Percentiles rank a stretch among this genome's conserved stretches.
These are phyloP conservation scores for Conops quadrifasciatus DNA, from an alignment of 2,888 invertebrate genomes.

Conservation along the genomic window DNA sequence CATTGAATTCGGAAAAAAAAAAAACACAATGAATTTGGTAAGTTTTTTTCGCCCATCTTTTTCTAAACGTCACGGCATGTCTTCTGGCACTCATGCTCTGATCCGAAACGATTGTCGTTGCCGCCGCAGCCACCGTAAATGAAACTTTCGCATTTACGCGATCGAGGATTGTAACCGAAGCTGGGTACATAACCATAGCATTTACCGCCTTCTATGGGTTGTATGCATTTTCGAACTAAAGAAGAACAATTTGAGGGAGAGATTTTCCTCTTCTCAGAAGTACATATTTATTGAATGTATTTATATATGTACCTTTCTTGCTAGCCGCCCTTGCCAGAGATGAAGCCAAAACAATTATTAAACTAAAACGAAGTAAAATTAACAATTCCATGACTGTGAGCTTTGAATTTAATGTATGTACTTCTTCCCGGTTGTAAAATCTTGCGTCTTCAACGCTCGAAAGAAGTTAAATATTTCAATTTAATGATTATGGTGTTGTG, in stretches of 20 bases:
- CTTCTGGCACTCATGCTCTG: conserved; percentile 70
- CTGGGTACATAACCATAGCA: conserved; percentile 70
- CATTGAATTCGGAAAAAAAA: too few relatives aligned
- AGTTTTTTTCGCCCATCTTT: too few relatives aligned
- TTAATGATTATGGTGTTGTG: background rate
- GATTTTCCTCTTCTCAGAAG: background rate
- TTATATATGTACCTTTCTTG: conserved; percentile 17
- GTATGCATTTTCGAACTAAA: conserved; percentile 67
- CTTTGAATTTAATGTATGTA: too few relatives aligned
- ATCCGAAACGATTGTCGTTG: conserved; percentile 79
- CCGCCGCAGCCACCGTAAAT: conserved; percentile 79
- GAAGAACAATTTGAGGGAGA: conserved; percentile 5
- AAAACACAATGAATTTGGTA: too few relatives aligned
- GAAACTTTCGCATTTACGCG: conserved; percentile 73
- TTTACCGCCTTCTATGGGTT: conserved; percentile 73
- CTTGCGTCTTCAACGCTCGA: too few relatives aligned
- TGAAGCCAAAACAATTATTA: background rate
- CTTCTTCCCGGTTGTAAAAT: background rate
- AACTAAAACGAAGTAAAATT: background rate
- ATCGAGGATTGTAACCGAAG: conserved; percentile 53
- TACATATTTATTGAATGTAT: background rate
- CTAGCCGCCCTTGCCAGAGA: conserved; percentile 6
- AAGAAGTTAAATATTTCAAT: too few relatives aligned
- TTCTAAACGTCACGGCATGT: conserved; percentile 34
- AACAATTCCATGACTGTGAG: conserved; percentile 19